phyloP scores from a whole-genome alignment of 2,888 invertebrate genomes.

The Eueremaeus valkanovi region DNA sequence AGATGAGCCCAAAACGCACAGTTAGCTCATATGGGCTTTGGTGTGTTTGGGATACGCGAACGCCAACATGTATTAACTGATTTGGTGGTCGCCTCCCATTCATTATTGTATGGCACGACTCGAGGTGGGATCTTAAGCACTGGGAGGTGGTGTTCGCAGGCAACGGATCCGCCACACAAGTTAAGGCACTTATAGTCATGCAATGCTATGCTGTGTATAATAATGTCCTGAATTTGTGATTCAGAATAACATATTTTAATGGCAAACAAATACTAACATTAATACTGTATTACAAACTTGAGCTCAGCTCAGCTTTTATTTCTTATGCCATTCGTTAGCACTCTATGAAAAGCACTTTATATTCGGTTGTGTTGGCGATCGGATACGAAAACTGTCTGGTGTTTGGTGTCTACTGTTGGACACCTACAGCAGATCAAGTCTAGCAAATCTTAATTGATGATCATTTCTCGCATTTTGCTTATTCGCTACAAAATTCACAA shows the following conservation, averaged over 20 bases:
- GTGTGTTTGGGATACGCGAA: background rate
- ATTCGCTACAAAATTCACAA: background rate
- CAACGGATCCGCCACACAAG: slow-evolving; percentile 14
- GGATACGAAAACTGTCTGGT: too few species aligned
- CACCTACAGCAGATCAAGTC: background rate
- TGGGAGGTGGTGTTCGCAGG: background rate
- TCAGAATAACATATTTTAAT: background rate
- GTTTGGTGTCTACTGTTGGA: too few species aligned
- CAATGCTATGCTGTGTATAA: background rate
- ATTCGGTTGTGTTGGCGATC: too few species aligned
- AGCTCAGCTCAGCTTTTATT: too few species aligned
- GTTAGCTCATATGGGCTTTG: background rate
- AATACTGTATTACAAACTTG: too few species aligned
- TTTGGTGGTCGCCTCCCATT: slow-evolving; percentile 30
- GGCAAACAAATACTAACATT: too few species aligned
- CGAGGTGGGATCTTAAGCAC: background rate
- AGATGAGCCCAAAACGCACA: background rate
- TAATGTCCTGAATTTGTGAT: background rate
- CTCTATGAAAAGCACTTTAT: too few species aligned
- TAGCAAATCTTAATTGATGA: slow-evolving; percentile 18
- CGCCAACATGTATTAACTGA: slow-evolving; percentile 3
- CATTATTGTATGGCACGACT: slow-evolving; percentile 23
- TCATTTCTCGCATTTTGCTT: background rate
- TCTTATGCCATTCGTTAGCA: too few species aligned
- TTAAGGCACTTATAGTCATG: background rate